Base-by-base conservation (phyloP, 2,888 invertebrate species). In the Ennomos quercinarius region DNA sequence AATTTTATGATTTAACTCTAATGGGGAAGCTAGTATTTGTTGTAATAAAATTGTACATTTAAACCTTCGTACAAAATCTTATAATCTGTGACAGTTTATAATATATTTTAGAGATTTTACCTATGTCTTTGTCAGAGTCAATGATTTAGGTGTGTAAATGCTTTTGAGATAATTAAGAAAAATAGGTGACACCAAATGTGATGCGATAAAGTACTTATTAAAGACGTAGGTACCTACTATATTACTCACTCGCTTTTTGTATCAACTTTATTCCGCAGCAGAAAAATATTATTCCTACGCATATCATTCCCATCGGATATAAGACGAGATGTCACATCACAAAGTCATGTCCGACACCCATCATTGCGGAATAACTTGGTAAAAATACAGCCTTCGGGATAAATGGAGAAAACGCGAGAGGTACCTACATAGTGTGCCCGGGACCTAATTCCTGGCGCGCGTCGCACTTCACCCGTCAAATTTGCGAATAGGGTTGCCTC, bases 401-500 rank as follows among this genome's bases (percentile, higher is more conserved):
- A 51, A 61, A 55, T 70, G 64, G 71, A 73, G 79, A 81, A 84
- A 86, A 87, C 82, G 81, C 77, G 78, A 72, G 27, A 41, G 72
- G 68, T 17, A 17, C 17, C 17, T 68, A 75, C 60, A 27, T 27
- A 76, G 70, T 75, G 76, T 73, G 77, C 74, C 68, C 73, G 74
- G 70, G 76, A 78, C 84, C 87, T 89, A 88, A 89, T 89, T 88
- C 84, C 73, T 81, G 74, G 72, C 79, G 77, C 80, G 80, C 81
- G 83, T 79, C 83, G 78, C 79, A 84, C 83, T 81, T 80, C 76
- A 79, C 73, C 78, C 81, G 80, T 84, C 86, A 84, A 86, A 84
- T 86, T 86, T 84, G 72, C 70, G 71, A 72, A 66, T 79, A 90
- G 88, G 89, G 89, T 63, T 89, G 61, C 58, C 78, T 71, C 57